Evolutionary conservation across 2,888 invertebrate species (phyloP), one percentile per base, ranked within the genome.

Genomic region (Microplitis manilae): DNA sequence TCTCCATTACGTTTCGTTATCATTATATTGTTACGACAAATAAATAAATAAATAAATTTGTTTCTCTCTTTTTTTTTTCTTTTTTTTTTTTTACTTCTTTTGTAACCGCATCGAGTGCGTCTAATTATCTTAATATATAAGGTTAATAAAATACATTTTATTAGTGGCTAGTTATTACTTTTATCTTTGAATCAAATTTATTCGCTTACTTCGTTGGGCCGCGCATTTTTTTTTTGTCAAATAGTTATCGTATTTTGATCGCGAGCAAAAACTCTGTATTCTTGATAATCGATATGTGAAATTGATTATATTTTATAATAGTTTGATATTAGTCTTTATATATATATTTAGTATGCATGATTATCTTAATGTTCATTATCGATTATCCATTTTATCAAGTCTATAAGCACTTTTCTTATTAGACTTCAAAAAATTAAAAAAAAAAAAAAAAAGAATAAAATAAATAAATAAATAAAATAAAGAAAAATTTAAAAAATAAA

Each of bases 11-110:
- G 60, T 71, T 64, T 68, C 61, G 75, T 76, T 81, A 83, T 83
- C 82, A 80, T 75, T 38, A 82, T 81, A 82, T 83, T 82, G 83
- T 69, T 82, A 87, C 84, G 88, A 89, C 87, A 88, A 90, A 90
- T 89, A 90, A 89, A 90, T 89, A 90, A 88, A 88, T 88, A 88
- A 88, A 89, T 89, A 88, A 84, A 86, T 87, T 89, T 88, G 84
- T 83, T 86, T 86, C 85, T 83, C 86, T 87, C 84, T 50, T 50
- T 0, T 84, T 86, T 82, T 71, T 68, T 70, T 75, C 50, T 70
- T 84, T 86, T 82, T 73, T 68, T 73, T 75, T 60, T 70, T 73
- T 70, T 71, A 41, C 71, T 73, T 60, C 61, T 38, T 74, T 75
- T 67, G 38, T 75, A 64, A 20, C 8, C 15, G 40, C 73, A 60